phyloP scores from a whole-genome alignment of 2,797 vertebrate species.

The Trachops cirrhosus region DNA sequence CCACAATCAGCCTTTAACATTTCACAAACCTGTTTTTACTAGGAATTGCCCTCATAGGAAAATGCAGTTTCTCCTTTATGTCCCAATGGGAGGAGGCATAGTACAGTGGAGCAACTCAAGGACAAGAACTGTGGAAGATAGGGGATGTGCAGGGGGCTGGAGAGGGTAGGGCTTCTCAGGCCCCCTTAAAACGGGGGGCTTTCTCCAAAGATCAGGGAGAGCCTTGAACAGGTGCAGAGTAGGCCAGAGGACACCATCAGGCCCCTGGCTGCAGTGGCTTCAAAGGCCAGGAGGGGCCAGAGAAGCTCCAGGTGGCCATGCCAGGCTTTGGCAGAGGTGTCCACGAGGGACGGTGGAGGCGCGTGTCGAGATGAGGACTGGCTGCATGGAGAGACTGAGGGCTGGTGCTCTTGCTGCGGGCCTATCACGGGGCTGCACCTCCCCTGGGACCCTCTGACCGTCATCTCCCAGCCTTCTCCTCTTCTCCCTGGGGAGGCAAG shows the following conservation, averaged over 20 bases:
- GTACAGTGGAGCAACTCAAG: not conserved
- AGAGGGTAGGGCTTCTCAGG: not conserved
- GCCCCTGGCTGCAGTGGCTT: not conserved
- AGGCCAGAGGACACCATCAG: accelerated
- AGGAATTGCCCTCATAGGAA: not conserved
- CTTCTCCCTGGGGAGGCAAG: not conserved
- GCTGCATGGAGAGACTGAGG: accelerated
- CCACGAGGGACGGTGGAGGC: not conserved
- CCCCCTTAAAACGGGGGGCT: not conserved
- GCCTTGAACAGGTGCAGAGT: too few relatives aligned
- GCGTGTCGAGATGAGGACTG: accelerated
- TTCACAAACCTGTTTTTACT: not conserved
- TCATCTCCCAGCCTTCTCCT: accelerated
- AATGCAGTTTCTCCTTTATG: not conserved
- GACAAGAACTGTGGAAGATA: not conserved
- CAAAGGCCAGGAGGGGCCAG: not conserved
- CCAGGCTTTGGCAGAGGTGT: not conserved
- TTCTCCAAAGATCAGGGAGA: not conserved
- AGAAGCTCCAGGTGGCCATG: too few relatives aligned
- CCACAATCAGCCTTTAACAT: not conserved
- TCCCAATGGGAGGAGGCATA: not conserved
- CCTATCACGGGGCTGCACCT: too few relatives aligned
- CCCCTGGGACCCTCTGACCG: not conserved
- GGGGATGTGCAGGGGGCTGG: accelerated
- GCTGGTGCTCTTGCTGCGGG: not conserved